Percentiles rank a stretch among this genome's conserved stretches.
Evolutionary conservation across 1,140 invertebrate genomes (phyloP).

Genomic region (Trichonephila clavata): DNA sequence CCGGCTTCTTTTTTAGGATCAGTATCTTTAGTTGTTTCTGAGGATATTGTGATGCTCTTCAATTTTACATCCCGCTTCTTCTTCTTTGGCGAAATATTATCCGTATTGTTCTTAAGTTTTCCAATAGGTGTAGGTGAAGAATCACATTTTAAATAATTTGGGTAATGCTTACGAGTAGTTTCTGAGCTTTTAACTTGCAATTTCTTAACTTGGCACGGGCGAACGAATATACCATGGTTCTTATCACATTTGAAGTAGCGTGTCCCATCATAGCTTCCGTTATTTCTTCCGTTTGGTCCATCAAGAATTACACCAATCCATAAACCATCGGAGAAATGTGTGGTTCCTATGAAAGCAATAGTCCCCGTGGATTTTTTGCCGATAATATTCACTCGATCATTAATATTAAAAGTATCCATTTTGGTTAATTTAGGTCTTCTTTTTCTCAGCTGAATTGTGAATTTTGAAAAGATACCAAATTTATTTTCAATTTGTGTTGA

Average conservation of each 20-base stretch:
- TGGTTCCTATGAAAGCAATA: constrained; percentile 91
- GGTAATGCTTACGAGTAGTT: neutral
- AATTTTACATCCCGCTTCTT: neutral
- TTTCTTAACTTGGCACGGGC: constrained; percentile 82
- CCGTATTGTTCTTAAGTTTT: neutral
- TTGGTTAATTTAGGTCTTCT: neutral
- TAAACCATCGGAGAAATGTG: constrained; percentile 86
- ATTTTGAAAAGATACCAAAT: neutral
- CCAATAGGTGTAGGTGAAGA: neutral
- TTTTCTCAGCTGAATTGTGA: neutral
- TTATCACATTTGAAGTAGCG: constrained; percentile 87
- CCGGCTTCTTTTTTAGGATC: neutral
- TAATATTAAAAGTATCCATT: constrained; percentile 81
- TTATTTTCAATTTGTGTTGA: neutral
- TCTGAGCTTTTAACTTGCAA: neutral
- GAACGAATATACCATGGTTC: constrained; percentile 87
- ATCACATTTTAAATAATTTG: constrained; percentile 20
- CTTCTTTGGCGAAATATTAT: neutral
- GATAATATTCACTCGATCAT: constrained; percentile 89
- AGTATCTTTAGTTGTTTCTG: neutral
- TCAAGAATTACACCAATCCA: constrained; percentile 95
- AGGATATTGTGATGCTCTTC: neutral
- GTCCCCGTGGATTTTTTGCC: constrained; percentile 87
- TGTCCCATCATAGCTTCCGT: constrained; percentile 93
- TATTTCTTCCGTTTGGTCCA: constrained; percentile 95